These are phyloP conservation scores for Onthophagus sagittarius DNA, from an alignment of 2,888 invertebrate genomes.

Conservation along the genomic window DNA sequence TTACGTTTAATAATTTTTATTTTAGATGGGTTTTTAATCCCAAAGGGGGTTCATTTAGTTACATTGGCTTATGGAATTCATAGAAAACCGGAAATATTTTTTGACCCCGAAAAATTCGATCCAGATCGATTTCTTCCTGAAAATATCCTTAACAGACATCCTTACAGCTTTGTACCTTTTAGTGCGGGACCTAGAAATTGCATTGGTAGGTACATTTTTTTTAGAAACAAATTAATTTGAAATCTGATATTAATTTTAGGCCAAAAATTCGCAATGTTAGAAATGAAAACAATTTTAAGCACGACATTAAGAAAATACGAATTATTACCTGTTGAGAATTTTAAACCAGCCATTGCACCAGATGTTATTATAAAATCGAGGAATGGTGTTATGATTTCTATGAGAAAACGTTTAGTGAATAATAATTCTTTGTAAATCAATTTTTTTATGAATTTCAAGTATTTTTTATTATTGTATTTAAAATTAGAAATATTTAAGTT, in stretches of 20 bases:
- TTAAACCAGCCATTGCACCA: conserved; percentile 1
- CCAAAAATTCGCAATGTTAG: conserved; percentile 31
- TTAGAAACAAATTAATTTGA: too few relatives aligned
- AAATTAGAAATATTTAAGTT: too few relatives aligned
- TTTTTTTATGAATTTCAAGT: background rate
- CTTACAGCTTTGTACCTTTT: conserved; percentile 13
- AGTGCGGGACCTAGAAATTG: conserved; percentile 16
- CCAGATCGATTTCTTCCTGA: conserved; percentile 23
- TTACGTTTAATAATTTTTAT: too few relatives aligned
- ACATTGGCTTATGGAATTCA: conserved; percentile 40
- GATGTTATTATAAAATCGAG: conserved; percentile 14
- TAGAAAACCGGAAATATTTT: conserved; percentile 24
- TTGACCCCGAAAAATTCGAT: conserved; percentile 25
- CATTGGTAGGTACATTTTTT: conserved; percentile 1
- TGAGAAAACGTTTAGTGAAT: background rate
- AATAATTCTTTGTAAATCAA: background rate
- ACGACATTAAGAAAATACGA: conserved; percentile 26
- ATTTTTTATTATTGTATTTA: too few relatives aligned
- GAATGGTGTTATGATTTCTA: conserved; percentile 5
- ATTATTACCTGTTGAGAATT: conserved; percentile 18
- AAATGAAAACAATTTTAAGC: conserved; percentile 27
- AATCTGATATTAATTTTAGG: conserved; percentile 17
- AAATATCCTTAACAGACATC: background rate
- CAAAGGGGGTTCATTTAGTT: conserved; percentile 46
- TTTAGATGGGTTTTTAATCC: conserved; percentile 30